Base-by-base conservation (phyloP, 2,888 invertebrate species). In the Buathra laborator region DNA sequence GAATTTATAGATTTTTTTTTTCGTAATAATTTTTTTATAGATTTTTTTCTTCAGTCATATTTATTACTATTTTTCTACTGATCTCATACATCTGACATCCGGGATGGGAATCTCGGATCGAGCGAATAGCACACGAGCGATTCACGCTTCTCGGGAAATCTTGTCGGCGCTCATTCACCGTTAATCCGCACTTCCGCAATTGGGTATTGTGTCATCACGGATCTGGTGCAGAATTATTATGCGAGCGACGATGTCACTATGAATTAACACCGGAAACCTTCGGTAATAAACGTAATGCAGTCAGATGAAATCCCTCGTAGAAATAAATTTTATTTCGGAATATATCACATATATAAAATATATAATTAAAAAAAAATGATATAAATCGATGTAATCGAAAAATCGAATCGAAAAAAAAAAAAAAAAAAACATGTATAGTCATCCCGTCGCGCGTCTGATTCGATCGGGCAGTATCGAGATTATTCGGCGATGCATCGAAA, bases 171-270 rank as follows among this genome's bases (percentile, higher is more conserved):
- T 37, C 24, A 74, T 81, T 81, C 81, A 87, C 84, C 85, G 81
- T 86, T 86, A 84, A 84, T 84, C 84, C 81, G 71, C 79, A 37
- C 86, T 81, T 84, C 79, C 76, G 80, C 86, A 74, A 82, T 81
- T 79, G 83, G 76, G 24, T 43, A 81, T 83, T 81, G 83, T 78
- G 85, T 85, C 85, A 81, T 64, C 44, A 46, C 67, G 44, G 19
- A 37, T 5, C 9, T 9, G 9, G 44, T 46, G 67, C 29, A 16
- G 24, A 14, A 37, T 37, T 37, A 37, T 37, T 37, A 37, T 9
- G 9, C 37, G 37, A 16, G 1, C 19, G 9, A 56, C 19, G n/a
- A 6, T 16, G 19, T 51, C 16, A 51, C 12, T 51, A 56, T 16
- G n/a, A 56, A 9, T 16, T 24, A 24, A 24, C 24, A 24, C 2